Evolutionary conservation across 1,140 invertebrate genomes (phyloP).

Genomic region (Zaprionus lachaisei): DNA sequence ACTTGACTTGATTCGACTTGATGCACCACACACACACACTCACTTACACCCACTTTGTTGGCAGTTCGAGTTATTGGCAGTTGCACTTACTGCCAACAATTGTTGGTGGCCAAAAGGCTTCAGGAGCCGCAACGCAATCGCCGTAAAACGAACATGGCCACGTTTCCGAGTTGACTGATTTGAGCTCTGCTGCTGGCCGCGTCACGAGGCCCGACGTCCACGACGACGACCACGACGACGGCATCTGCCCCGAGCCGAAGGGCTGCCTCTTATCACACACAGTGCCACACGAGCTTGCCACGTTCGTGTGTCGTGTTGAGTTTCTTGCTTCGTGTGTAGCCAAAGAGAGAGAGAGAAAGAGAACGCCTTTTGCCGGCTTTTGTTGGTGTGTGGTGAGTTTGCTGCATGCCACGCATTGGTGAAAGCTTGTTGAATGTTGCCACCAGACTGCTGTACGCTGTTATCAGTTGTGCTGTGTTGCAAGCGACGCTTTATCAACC

Average conservation of each 20-base stretch:
- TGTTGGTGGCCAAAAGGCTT: slow-evolving; percentile 37
- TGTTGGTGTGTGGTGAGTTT: slow-evolving; percentile 71
- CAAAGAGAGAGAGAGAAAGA: slow-evolving; percentile 10
- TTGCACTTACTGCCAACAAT: slow-evolving; percentile 51
- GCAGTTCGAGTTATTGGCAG: slow-evolving; percentile 28
- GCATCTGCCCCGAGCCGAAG: slow-evolving; percentile 14
- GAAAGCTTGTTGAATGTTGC: slow-evolving; percentile 54
- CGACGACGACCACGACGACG: slow-evolving; percentile 12
- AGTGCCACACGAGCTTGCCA: slow-evolving; percentile 2
- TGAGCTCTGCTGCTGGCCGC: slow-evolving; percentile 44
- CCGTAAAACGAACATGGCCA: slow-evolving; percentile 77
- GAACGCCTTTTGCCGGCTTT: slow-evolving; percentile 52
- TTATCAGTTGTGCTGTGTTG: slow-evolving; percentile 56
- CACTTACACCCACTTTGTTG: slow-evolving; percentile 10
- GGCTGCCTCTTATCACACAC: slow-evolving; percentile 54
- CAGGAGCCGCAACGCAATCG: slow-evolving; percentile 57
- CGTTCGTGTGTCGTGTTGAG: slow-evolving; percentile 31
- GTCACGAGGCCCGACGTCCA: slow-evolving; percentile 17
- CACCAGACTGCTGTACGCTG: slow-evolving; percentile 19
- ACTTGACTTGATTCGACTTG: background rate
- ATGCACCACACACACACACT: background rate
- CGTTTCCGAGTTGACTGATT: slow-evolving; percentile 84
- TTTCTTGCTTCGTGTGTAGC: slow-evolving; percentile 31
- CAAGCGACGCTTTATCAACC: slow-evolving; percentile 1
- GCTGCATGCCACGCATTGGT: slow-evolving; percentile 49